Conservation (phyloP, 1,140 invertebrate species). For the Bursaphelenchus mucronatus region DNA sequence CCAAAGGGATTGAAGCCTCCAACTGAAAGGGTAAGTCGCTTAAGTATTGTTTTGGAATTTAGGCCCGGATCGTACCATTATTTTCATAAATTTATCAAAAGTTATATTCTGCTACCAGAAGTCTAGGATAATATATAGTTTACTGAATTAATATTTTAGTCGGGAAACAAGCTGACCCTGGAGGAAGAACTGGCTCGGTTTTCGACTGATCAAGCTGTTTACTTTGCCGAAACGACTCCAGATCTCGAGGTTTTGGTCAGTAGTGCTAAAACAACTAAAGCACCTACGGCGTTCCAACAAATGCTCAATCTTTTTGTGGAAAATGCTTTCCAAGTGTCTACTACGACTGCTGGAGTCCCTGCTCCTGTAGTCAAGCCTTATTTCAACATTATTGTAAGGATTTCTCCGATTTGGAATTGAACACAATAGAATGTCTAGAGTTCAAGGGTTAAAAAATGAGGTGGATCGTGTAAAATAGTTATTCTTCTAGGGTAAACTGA, state of each 20-base stretch:
- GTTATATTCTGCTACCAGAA: background rate
- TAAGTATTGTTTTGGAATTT: slow-evolving; percentile 21
- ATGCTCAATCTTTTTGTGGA: slow-evolving; percentile 36
- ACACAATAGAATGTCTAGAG: too few species aligned
- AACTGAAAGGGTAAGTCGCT: slow-evolving; percentile 67
- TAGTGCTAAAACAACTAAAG: slow-evolving; percentile 22
- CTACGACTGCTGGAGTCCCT: slow-evolving; percentile 1
- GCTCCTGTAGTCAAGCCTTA: background rate
- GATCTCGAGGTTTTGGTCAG: slow-evolving; percentile 23
- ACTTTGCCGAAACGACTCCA: slow-evolving; percentile 68
- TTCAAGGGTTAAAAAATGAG: too few species aligned
- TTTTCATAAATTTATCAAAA: background rate
- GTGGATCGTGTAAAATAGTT: slow-evolving; percentile 1
- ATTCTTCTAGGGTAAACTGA: slow-evolving; percentile 75
- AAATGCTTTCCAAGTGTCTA: slow-evolving; percentile 43
- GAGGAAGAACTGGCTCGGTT: slow-evolving; percentile 78
- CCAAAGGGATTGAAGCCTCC: slow-evolving; percentile 72
- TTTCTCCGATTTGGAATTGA: slow-evolving; percentile 1
- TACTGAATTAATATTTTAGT: slow-evolving; percentile 27
- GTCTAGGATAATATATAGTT: slow-evolving; percentile 31
- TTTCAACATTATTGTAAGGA: slow-evolving; percentile 45
- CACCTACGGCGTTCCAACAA: slow-evolving; percentile 45
- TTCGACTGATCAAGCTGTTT: slow-evolving; percentile 79
- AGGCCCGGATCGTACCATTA: background rate
- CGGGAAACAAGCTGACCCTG: slow-evolving; percentile 62